Percentiles rank a stretch among this genome's conserved stretches.
Evolutionary conservation across 2,113 vertebrate species (phyloP).

Genomic region (Synchiropus splendidus): DNA sequence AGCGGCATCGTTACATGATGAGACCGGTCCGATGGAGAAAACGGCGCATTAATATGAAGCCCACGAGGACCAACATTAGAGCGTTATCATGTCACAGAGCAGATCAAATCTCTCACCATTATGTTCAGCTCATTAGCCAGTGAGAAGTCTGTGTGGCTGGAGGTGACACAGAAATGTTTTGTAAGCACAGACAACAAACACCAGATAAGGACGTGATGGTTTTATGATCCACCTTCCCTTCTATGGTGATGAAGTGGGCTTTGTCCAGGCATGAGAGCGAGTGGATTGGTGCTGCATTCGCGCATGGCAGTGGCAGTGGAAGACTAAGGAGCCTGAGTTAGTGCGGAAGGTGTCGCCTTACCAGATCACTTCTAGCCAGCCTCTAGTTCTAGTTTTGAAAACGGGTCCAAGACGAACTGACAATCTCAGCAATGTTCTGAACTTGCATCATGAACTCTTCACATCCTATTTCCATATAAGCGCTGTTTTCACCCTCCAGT

Average conservation of each 20-base stretch:
- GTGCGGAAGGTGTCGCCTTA: too few species aligned
- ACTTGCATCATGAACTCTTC: too few species aligned
- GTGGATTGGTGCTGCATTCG: constrained; percentile 6
- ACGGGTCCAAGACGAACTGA: too few species aligned
- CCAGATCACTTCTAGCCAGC: too few species aligned
- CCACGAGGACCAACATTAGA: too few species aligned
- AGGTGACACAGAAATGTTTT: constrained; percentile 7
- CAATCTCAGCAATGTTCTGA: too few species aligned
- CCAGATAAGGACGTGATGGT: constrained; percentile 26
- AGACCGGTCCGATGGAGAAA: constrained; percentile 6
- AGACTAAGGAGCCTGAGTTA: too few species aligned
- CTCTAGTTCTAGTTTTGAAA: too few species aligned
- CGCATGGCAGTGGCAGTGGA: constrained; percentile 2
- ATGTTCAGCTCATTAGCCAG: constrained; percentile 32
- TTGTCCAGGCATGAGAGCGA: too few species aligned
- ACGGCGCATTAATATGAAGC: not conserved
- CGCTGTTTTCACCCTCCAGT: too few species aligned
- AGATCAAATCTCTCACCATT: constrained; percentile 32
- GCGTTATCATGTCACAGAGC: constrained; percentile 19
- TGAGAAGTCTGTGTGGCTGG: constrained; percentile 4
- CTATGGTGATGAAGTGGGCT: constrained; percentile 1
- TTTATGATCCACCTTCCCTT: constrained; percentile 28
- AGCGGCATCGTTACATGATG: constrained; percentile 21
- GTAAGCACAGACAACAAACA: constrained; percentile 23
- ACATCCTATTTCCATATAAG: too few species aligned